Percentiles rank a stretch among this genome's conserved stretches.
These are phyloP conservation scores for Cataglyphis rosenhaueri DNA, from an alignment of 2,888 invertebrate species.

Conservation along the genomic window DNA sequence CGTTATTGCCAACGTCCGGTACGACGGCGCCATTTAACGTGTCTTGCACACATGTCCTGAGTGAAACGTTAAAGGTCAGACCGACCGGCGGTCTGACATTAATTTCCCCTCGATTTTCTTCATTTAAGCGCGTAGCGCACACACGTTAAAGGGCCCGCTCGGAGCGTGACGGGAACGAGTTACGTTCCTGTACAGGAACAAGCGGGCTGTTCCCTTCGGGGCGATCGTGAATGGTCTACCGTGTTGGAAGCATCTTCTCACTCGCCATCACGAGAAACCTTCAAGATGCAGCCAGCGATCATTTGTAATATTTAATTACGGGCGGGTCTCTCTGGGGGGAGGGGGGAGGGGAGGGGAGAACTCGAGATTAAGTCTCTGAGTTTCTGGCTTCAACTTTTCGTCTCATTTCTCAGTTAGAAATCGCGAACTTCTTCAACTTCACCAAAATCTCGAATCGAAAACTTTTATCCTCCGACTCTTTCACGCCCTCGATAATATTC, in stretches of 20 bases:
- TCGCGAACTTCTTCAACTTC: slow-evolving; percentile 9
- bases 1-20: neutral
- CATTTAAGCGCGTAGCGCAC: slow-evolving; percentile 47
- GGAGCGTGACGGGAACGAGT: slow-evolving; percentile 72
- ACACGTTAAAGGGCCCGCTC: slow-evolving; percentile 57
- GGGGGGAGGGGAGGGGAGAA: slow-evolving; percentile 8
- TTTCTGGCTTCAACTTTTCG: slow-evolving; percentile 17
- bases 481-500: neutral
- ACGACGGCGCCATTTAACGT: neutral
- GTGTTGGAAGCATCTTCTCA: slow-evolving; percentile 43
- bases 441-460: neutral
- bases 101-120: slow-evolving; percentile 71
- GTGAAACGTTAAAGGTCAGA: slow-evolving; percentile 30
- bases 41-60: neutral
- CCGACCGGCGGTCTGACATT: slow-evolving; percentile 63
- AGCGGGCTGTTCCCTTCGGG: slow-evolving; percentile 68
- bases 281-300: slow-evolving; percentile 64
- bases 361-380: slow-evolving; percentile 41
- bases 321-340: slow-evolving; percentile 39
- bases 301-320: slow-evolving; percentile 75
- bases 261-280: slow-evolving; percentile 69
- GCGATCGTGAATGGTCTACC: slow-evolving; percentile 67
- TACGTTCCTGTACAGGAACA: slow-evolving; percentile 64
- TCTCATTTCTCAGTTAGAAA: neutral
- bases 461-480: neutral